Evolutionary conservation across 2,113 vertebrate species (phyloP).

Genomic region (Podilymbus podiceps): DNA sequence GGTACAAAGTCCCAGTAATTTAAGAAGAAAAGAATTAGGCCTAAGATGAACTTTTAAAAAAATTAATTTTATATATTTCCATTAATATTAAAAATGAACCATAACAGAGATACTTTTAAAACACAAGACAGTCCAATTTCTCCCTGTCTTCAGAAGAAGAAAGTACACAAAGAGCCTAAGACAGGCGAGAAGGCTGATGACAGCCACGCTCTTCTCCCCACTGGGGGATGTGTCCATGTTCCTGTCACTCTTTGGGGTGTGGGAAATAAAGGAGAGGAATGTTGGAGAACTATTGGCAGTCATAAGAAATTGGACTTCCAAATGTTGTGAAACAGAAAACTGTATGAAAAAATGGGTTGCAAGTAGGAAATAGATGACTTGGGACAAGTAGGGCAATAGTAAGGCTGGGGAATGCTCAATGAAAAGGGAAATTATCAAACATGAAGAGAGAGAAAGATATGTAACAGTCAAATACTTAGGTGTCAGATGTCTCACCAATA

Average conservation of each 20-base stretch:
- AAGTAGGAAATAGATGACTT: background rate
- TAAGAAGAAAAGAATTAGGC: background rate
- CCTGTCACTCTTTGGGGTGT: background rate
- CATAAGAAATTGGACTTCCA: background rate
- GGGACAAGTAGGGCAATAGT: background rate
- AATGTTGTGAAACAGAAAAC: background rate
- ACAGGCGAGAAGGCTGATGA: background rate
- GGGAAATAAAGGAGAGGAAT: background rate
- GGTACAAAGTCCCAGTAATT: background rate
- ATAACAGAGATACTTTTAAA: background rate
- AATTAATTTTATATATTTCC: background rate
- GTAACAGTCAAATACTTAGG: background rate
- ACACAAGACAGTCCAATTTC: background rate
- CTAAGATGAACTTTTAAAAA: background rate
- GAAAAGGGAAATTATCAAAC: background rate
- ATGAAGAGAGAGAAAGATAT: background rate
- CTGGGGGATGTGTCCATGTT: fast-evolving
- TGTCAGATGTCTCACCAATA: background rate
- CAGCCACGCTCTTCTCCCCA: fast-evolving
- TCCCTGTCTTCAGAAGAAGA: background rate
- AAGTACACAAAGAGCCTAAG: background rate
- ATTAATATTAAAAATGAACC: background rate
- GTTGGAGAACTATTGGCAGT: background rate
- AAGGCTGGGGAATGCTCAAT: background rate
- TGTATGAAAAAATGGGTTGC: background rate